phyloP scores from a whole-genome alignment of 2,888 invertebrate genomes.

The Limnephilus rhombicus region DNA sequence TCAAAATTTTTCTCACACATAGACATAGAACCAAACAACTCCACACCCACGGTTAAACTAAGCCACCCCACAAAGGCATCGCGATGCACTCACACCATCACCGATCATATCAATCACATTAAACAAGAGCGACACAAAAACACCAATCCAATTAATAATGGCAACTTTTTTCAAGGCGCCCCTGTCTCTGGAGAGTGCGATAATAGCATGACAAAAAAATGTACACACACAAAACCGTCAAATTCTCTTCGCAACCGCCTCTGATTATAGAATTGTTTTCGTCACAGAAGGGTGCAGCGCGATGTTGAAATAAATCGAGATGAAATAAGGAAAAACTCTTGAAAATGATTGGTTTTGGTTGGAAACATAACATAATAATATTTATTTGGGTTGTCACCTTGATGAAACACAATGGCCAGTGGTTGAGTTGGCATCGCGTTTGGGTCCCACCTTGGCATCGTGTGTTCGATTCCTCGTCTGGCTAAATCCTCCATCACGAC shows the following conservation, averaged over 20 bases:
- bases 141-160: conserved; percentile 40
- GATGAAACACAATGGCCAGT: no score
- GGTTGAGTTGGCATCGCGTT: no score
- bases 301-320: not conserved
- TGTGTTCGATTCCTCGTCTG: no score
- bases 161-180: conserved; percentile 18
- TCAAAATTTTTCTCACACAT: not conserved
- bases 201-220: conserved; percentile 41
- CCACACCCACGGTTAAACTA: not conserved
- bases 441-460: no score
- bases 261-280: not conserved
- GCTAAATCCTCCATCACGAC: no score
- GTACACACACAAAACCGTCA: conserved; percentile 21
- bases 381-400: no score
- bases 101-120: conserved; percentile 32
- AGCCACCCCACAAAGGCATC: not conserved
- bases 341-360: no score
- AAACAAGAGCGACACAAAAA: conserved; percentile 25
- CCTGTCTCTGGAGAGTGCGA: conserved; percentile 14
- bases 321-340: no score
- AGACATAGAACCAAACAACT: not conserved
- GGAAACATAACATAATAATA: no score
- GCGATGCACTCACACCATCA: not conserved
- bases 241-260: not conserved
- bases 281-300: not conserved